Percentiles rank a stretch among this genome's conserved stretches.
Conservation (phyloP, 2,888 invertebrate genomes). For the Drosophila sordidapex region DNA sequence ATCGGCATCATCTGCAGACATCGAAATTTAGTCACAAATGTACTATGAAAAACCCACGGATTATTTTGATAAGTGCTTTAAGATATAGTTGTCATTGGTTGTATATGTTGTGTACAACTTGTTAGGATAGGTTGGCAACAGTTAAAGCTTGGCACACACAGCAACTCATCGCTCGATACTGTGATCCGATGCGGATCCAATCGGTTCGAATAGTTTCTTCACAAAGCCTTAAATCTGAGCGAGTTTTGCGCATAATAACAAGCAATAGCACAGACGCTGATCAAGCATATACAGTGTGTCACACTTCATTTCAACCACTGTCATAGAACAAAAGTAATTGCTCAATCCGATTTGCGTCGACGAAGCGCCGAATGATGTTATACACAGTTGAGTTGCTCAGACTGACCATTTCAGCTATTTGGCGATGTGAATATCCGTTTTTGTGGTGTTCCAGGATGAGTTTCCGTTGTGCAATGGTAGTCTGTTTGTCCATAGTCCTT, state of each 20-base stretch:
- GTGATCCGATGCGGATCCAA: background rate
- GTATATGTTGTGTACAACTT: background rate
- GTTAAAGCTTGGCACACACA: background rate
- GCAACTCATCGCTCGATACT: background rate
- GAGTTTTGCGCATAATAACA: background rate
- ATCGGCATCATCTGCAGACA: background rate
- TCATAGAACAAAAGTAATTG: too few species aligned
- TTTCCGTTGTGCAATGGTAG: too few species aligned
- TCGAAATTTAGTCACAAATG: background rate
- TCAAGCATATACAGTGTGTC: background rate
- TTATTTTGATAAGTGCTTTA: background rate
- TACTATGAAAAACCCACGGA: background rate
- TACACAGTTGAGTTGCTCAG: too few species aligned
- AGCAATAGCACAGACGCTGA: background rate
- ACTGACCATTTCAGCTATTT: too few species aligned
- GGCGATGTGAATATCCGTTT: too few species aligned
- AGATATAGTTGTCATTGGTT: background rate
- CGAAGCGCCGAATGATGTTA: too few species aligned
- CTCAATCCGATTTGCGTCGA: too few species aligned
- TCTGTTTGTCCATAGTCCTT: too few species aligned
- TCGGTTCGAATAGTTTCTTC: background rate
- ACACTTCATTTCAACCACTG: too few species aligned
- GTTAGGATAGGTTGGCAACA: background rate
- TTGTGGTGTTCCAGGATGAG: too few species aligned
- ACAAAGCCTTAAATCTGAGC: background rate